Conservation (phyloP, 1,140 invertebrate genomes). For the Drosophila carrolli region DNA sequence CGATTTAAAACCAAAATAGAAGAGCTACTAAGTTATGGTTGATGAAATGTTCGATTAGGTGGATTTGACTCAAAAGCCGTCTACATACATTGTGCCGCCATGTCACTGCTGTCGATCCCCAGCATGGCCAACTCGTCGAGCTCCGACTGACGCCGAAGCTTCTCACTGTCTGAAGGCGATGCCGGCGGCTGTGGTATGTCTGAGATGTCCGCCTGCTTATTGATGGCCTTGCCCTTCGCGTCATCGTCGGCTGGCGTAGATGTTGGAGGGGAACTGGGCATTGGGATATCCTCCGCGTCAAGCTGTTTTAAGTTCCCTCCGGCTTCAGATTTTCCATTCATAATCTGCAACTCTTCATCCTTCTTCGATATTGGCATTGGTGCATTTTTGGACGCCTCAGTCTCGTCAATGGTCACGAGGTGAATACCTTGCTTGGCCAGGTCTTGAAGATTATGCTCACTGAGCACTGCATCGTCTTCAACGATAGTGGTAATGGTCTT, state of each 20-base stretch:
- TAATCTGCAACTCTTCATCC: conserved; percentile 15
- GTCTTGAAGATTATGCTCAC: conserved; percentile 68
- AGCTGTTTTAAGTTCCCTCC: conserved; percentile 19
- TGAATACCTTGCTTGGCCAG: conserved; percentile 79
- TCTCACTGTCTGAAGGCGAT: conserved; percentile 75
- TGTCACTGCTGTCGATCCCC: conserved; percentile 89
- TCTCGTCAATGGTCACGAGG: conserved; percentile 67
- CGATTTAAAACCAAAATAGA: background rate
- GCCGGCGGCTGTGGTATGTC: conserved; percentile 69
- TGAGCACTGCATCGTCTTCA: conserved; percentile 64
- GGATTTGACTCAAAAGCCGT: background rate
- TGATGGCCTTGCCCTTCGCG: conserved; percentile 11
- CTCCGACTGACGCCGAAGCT: conserved; percentile 85
- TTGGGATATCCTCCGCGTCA: conserved; percentile 59
- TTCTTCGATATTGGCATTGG: conserved; percentile 25
- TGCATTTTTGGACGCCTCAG: conserved; percentile 28
- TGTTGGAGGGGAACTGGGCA: conserved; percentile 51
- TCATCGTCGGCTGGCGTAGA: conserved; percentile 2
- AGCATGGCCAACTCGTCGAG: conserved; percentile 89
- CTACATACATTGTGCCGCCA: conserved; percentile 86
- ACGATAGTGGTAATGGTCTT: conserved; percentile 69
- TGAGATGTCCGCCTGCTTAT: conserved; percentile 41
- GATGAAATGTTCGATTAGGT: background rate
- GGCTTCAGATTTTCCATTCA: conserved; percentile 44
- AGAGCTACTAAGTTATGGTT: background rate